Evolutionary conservation across 2,113 vertebrate species (phyloP), one percentile per base, ranked within the genome.

Genomic region (Ranitomeya variabilis): DNA sequence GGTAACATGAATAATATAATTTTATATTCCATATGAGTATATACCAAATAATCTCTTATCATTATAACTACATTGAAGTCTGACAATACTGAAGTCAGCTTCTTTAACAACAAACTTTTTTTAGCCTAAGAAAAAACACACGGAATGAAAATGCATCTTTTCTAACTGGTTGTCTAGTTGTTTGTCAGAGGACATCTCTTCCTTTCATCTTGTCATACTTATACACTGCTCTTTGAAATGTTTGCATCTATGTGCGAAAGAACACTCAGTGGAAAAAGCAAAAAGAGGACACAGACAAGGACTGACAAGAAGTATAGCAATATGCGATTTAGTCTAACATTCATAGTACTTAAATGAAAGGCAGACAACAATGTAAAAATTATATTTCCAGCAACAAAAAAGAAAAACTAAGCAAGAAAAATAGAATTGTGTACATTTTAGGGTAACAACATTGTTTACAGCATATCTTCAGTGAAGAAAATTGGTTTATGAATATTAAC

Each of bases 121-220:
- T 15, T 16, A 23, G 18, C 18, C 15, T 21, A 69, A 80, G 31
- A 54, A 51, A 64, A 79, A 86, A 79, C 13, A 62, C 21, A 12
- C 62, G 26, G 59, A 69, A 76, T 23, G 15, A 83, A 88, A 83
- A 54, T 57, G n/a, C 21, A 82, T 83, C 37, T 88, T 26, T 83
- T 59, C 67, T 83, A 83, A 76, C 87, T 64, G 81, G 87, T 82
- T 88, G 87, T 83, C 87, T 83, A 71, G 51, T 59, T 87, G 76
- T 87, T 62, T 88, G 54, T 74, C 87, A 62, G 26, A 76, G 80
- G 64, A 83, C 87, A 88, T 88, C 31, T 88, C 67, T 71, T 60
- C 19, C 80, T 83, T 88, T 88, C 87, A 88, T 88, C 87, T 88
- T 88, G 87, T 88, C 80, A 76, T 88, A 88, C 54, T 80, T 87